Percentiles rank a stretch among this genome's conserved stretches.
These are phyloP conservation scores for Nephila pilipes DNA, from an alignment of 1,140 invertebrate species.

Conservation along the genomic window DNA sequence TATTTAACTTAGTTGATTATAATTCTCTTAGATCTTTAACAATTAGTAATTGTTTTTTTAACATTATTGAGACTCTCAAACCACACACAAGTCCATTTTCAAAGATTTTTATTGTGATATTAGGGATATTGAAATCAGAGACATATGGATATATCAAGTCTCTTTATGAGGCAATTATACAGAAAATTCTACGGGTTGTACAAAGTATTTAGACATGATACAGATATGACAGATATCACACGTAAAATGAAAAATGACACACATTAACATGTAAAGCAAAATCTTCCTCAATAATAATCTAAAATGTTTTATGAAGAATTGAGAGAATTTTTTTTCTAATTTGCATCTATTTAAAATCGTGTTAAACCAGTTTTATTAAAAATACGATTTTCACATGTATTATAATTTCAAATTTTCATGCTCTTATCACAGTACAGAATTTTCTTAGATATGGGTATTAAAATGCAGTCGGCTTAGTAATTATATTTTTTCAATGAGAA, in stretches of 20 bases:
- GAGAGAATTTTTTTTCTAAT: background rate
- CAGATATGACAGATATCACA: background rate
- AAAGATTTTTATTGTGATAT: background rate
- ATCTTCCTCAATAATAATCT: background rate
- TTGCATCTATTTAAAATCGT: background rate
- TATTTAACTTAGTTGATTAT: no score
- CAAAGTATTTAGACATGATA: background rate
- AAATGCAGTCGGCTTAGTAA: no score
- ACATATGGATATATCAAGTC: background rate
- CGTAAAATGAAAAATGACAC: background rate
- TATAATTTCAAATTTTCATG: no score
- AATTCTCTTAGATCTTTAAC: no score
- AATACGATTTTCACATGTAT: background rate
- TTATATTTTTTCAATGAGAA: no score
- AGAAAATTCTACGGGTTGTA: no score
- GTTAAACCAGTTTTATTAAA: background rate
- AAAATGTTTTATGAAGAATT: background rate
- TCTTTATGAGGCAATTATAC: no score
- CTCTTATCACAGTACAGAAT: no score
- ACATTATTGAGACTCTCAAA: no score
- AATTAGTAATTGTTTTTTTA: no score
- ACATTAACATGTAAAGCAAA: background rate
- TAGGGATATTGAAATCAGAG: background rate
- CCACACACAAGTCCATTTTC: no score
- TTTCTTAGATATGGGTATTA: no score